phyloP scores from a whole-genome alignment of 92 coral and sea anemone genomes.

The Actinostola sp. region DNA sequence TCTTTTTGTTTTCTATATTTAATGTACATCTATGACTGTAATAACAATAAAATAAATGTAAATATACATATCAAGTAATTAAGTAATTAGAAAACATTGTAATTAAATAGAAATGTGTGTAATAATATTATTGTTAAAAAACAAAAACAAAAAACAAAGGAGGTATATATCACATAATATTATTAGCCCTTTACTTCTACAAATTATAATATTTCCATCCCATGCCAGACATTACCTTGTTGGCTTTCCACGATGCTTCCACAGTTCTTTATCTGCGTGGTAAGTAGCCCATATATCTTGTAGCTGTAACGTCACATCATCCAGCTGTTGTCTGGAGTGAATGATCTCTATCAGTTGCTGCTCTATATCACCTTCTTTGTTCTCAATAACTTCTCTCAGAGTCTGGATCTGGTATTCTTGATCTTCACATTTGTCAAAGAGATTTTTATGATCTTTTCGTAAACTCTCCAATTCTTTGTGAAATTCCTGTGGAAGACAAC shows the following conservation, averaged over 20 bases:
- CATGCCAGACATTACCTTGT: conserved; percentile 12
- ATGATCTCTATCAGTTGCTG: conserved; percentile 70
- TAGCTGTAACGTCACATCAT: conserved; percentile 48
- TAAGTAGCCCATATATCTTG: conserved; percentile 65
- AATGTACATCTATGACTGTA: no score
- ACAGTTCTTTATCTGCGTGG: conserved; percentile 70
- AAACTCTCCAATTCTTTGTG: conserved; percentile 44
- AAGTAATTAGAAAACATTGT: no score
- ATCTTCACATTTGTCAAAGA: conserved; percentile 62
- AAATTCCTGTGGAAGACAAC: conserved; percentile 47
- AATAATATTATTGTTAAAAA: no score
- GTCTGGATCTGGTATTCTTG: conserved; percentile 63
- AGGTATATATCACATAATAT: no score
- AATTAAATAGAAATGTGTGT: no score
- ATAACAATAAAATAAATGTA: no score
- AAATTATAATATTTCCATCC: background rate
- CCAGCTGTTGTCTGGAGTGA: conserved; percentile 45
- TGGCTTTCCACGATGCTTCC: conserved; percentile 69
- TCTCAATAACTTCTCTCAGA: conserved; percentile 44
- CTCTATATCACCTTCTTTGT: conserved; percentile 71
- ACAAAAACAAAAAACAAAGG: no score
- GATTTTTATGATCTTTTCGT: conserved; percentile 58
- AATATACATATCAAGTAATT: no score
- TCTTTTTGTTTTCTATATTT: no score
- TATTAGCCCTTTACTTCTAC: no score